Base-by-base conservation (phyloP, 2,113 vertebrate genomes). In the Bufo gargarizans region DNA sequence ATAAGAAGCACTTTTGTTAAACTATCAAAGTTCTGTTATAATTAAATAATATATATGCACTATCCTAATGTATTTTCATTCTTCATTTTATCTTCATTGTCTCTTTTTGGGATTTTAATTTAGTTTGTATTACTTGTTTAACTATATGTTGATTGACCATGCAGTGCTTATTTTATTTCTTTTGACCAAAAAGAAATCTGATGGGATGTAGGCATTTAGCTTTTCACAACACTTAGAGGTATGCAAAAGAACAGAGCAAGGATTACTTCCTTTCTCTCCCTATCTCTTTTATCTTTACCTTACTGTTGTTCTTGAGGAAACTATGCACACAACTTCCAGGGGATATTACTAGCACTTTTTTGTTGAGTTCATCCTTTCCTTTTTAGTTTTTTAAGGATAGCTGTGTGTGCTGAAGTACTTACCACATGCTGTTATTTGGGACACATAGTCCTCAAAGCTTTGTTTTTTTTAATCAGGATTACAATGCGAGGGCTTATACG, bases 391-490 rank as follows among this genome's bases (percentile, higher is more conserved):
- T 89, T 67, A 77, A 77, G 87, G 59, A 84, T 78, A 89, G 84
- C 87, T 78, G 47, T 89, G 87, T 89, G 87, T 89, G 82, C 87
- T 89, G 82, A 89, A 89, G 58, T 89, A 69, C 87, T 89, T 89
- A 89, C 87, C 87, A 84, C 87, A 84, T 89, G 72, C 87, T 89
- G 87, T 78, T 84, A 89, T 89, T 67, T 89, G 58, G 59, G 87
- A 89, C 82, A 84, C 72, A 72, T 74, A 84, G 82, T 78, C 82
- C 61, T 84, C 87, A 69, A 77, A 89, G 87, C 87, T 89, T 89
- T 84, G 87, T 89, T 84, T 89, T 83, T 85, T 84, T 88, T 89
- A 89, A 89, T 89, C 87, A 89, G 87, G 87, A 84, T 89, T 84
- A 84, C 87, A 89, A 84, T 84, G 58, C 72, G 58, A 69, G 55